These are phyloP conservation scores for Prinia subflava DNA, from an alignment of 2,113 vertebrate genomes.

Conservation along the genomic window DNA sequence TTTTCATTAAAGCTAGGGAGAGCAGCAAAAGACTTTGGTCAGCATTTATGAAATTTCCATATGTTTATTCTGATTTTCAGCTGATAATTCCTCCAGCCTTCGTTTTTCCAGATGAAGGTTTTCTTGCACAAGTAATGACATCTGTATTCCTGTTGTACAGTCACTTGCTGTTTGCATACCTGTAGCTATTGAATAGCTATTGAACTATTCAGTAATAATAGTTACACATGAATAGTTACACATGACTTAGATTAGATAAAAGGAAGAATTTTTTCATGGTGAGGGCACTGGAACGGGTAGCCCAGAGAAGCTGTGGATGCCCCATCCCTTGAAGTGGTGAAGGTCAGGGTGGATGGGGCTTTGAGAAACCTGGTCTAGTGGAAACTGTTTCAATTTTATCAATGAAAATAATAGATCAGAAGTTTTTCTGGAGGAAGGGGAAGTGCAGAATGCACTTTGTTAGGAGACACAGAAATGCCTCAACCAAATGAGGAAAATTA, in stretches of 20 bases:
- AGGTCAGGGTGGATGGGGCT: not conserved
- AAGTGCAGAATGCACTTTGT: not conserved
- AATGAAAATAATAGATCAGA: not conserved
- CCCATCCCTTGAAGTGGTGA: not conserved
- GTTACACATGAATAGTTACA: not conserved
- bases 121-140: not conserved
- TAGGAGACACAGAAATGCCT: not conserved
- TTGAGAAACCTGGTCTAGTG: not conserved
- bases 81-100: not conserved
- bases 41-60: not conserved
- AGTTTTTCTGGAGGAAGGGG: not conserved
- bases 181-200: not conserved
- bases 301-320: not conserved
- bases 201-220: not conserved
- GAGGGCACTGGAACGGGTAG: not conserved
- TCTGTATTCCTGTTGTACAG: not conserved
- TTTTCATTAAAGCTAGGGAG: not conserved
- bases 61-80: slow-evolving; percentile 1
- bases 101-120: not conserved
- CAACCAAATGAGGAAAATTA: not conserved
- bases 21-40: not conserved
- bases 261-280: not conserved
- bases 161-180: not conserved
- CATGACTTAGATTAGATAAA: not conserved
- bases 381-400: not conserved